Evolutionary conservation across 2,113 vertebrate genomes (phyloP), one percentile per base, ranked within the genome.

Genomic region (Percopsis transmontana): DNA sequence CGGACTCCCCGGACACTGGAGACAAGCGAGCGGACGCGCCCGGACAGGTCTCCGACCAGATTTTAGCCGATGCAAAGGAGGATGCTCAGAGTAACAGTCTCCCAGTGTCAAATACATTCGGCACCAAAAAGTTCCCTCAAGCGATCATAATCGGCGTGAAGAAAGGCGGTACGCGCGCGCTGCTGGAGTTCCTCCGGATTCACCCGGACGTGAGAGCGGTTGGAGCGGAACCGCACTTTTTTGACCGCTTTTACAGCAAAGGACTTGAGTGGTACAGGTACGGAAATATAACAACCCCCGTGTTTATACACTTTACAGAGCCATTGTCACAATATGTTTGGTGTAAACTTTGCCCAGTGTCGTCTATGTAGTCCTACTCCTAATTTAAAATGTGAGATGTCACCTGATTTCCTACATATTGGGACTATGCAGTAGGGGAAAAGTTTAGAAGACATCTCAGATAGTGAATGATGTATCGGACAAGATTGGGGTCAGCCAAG

Each of bases 231-330:
- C 90, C 91, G 19, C 91, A 93, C 73, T 94, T 93, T 87, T 93
- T 92, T 66, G 91, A 93, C 76, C 76, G 92, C 41, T 91, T 91
- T 53, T 93, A 92, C 44, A 84, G 90, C 15, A 87, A 70, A 63
- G 92, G 92, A 24, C 86, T 92, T 50, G 88, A 91, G 66, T 93
- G 92, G 92, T 93, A 93, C 91, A 91, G 91, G 92, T 93, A 79
- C 16, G 81, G 13, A 20, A 27, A 14, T 13, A 47, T 16, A 56
- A 56, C 14, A 56, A 33, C 40, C 42, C 12, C 3, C 41, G 10
- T 13, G 8, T 6, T 33, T 7, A 33, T 33, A 33, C 3, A 33
- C 27, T 33, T 33, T 33, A 33, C 8, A 6, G 4, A 33, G 27
- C 27, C 27, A 33, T 7, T 33, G 27, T 33, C 27, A 33, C 27